phyloP scores from a whole-genome alignment of 2,888 invertebrate genomes.

The Phaedon cochleariae region DNA sequence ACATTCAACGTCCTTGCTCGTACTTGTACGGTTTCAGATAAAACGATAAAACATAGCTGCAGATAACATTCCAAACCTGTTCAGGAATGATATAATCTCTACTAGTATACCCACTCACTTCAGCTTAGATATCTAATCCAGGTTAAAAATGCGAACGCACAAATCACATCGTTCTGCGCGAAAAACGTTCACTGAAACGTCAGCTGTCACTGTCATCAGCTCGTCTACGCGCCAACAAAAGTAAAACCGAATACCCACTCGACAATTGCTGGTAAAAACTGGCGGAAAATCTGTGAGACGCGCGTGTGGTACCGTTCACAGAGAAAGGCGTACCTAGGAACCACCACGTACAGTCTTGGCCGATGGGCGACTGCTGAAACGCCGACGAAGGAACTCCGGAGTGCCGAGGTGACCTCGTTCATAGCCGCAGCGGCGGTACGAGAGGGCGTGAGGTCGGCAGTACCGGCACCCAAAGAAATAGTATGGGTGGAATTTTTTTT shows the following conservation, averaged over 20 bases:
- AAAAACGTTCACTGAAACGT: background rate
- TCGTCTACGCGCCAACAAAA: background rate
- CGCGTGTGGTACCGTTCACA: background rate
- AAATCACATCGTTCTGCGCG: conserved; percentile 16
- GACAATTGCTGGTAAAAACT: background rate
- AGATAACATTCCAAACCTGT: background rate
- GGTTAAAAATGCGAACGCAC: background rate
- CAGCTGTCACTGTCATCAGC: background rate
- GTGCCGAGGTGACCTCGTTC: background rate
- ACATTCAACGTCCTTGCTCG: background rate
- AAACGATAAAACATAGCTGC: background rate
- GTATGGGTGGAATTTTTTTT: too few species aligned
- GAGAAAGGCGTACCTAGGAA: background rate
- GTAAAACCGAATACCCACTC: background rate
- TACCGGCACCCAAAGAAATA: too few species aligned
- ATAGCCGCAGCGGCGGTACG: background rate
- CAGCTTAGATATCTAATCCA: background rate
- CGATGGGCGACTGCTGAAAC: background rate
- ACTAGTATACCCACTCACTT: background rate
- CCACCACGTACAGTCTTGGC: background rate
- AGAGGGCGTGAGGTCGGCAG: background rate
- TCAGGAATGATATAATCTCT: background rate
- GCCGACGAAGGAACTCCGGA: background rate
- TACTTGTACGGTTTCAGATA: background rate
- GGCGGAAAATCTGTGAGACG: background rate